Evolutionary conservation across 2,888 invertebrate species (phyloP), one percentile per base, ranked within the genome.

Genomic region (Watsonalla binaria): DNA sequence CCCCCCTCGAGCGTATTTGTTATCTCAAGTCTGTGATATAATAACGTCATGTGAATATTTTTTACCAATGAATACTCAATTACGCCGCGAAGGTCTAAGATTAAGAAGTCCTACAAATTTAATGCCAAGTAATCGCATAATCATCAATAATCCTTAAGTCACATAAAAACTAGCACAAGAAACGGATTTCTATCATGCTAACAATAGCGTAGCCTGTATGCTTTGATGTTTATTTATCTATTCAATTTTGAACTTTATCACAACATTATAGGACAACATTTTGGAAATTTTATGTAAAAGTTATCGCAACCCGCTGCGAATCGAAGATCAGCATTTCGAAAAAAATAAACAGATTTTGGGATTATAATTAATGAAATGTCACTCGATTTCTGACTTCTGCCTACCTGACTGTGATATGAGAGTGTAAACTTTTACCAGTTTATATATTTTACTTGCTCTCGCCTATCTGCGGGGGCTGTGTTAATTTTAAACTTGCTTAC

Each of bases 101-200:
- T 49, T 49, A 49, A 37, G 37, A 49, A 39, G 57, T 55, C 47
- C 56, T 54, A 46, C 58, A 64, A 59, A 63, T 67, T 69, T 73
- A 82, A 75, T 78, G 83, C 78, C 68, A 68, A 70, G 83, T 86
- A 86, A 86, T 84, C 80, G 78, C 76, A 76, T 84, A 82, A 84
- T 84, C 84, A 87, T 88, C 84, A 86, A 87, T 87, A 86, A 86
- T 84, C 82, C 82, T 78, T 79, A 84, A 76, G 72, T 78, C 77
- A 74, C 60, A 78, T 63, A 79, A 79, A 83, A 80, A 83, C 63
- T 63, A 69, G 66, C 64, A 69, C 62, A 66, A 73, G 66, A 72
- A 68, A 73, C 59, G 73, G 76, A 78, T 78, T 77, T 80, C 78
- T 76, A 77, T 76, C 74, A 64, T 60, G 61, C 61, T 64, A 63